Conservation (phyloP, 2,888 invertebrate genomes). For the Congeria kusceri region DNA sequence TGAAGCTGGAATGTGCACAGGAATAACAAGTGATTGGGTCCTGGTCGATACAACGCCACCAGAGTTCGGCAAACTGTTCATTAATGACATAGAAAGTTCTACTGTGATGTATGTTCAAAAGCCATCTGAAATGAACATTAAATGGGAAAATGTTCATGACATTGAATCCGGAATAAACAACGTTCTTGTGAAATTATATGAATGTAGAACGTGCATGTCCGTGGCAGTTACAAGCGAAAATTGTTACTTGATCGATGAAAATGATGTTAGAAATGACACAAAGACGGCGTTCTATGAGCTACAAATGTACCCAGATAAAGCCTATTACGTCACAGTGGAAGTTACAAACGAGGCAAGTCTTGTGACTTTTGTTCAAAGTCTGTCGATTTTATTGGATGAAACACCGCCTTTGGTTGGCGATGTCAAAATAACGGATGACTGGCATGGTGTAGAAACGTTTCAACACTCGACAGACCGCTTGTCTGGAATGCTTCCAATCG, state of each 20-base stretch:
- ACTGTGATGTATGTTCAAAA: constrained; percentile 36
- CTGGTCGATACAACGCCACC: constrained; percentile 68
- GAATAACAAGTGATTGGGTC: constrained; percentile 44
- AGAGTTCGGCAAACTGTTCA: constrained; percentile 31
- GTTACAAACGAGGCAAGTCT: constrained; percentile 62
- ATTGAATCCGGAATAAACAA: constrained; percentile 45
- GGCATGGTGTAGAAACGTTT: constrained; percentile 45
- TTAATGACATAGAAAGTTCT: constrained; percentile 36
- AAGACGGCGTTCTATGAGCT: constrained; percentile 64
- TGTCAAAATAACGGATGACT: constrained; percentile 59
- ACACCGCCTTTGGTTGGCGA: constrained; percentile 55
- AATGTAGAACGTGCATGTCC: constrained; percentile 32
- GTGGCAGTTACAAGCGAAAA: neutral
- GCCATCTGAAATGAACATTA: constrained; percentile 35
- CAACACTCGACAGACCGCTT: constrained; percentile 53
- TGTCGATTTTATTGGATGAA: constrained; percentile 54
- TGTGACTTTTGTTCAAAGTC: constrained; percentile 19
- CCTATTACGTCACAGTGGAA: constrained; percentile 55
- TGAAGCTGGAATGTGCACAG: constrained; percentile 64
- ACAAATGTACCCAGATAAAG: constrained; percentile 27
- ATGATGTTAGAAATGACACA: constrained; percentile 38
- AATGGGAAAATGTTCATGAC: constrained; percentile 43
- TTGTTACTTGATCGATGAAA: constrained; percentile 40
- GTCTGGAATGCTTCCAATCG: constrained; percentile 52
- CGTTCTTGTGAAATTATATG: constrained; percentile 29